A percentile compares a stretch with the other conserved stretches of the same genome.
These are phyloP conservation scores for Ctenochaetus hawaiiensis DNA, from an alignment of 2,797 vertebrate genomes.

Conservation along the genomic window DNA sequence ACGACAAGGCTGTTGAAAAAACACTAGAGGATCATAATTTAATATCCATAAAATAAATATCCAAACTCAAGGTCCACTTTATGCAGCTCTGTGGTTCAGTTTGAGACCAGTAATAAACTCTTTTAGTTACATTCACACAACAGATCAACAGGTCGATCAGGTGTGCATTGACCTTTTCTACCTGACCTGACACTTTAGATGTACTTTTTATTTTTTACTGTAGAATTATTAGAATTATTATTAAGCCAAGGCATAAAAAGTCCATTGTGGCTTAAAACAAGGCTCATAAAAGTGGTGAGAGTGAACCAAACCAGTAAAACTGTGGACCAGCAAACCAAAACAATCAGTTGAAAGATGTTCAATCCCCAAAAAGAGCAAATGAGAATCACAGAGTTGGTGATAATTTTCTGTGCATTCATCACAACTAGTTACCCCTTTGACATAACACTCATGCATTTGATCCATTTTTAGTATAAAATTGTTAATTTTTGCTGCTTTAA, in stretches of 20 bases:
- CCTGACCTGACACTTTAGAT: too few species aligned
- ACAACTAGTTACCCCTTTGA: not conserved
- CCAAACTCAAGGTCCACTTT: not conserved
- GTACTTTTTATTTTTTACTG: too few species aligned
- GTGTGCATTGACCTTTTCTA: not conserved
- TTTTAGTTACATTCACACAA: not conserved
- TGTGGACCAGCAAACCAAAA: not conserved
- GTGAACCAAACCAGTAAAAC: not conserved
- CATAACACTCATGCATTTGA: not conserved
- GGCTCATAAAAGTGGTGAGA: not conserved
- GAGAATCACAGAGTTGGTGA: not conserved
- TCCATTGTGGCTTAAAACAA: too few species aligned
- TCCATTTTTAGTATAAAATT: not conserved
- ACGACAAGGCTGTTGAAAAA: not conserved
- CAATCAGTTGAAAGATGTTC: not conserved
- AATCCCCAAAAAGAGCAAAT: not conserved
- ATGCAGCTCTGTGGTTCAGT: not conserved
- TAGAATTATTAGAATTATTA: too few species aligned
- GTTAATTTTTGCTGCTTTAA: not conserved
- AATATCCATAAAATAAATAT: not conserved
- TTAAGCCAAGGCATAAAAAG: not conserved
- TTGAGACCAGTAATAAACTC: not conserved
- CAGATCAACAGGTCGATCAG: not conserved
- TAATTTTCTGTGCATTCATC: not conserved
- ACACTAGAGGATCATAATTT: not conserved